Evolutionary conservation across 2,797 vertebrate genomes (phyloP), one percentile per base, ranked within the genome.

Genomic region (Acrossocheilus wenchowensis): DNA sequence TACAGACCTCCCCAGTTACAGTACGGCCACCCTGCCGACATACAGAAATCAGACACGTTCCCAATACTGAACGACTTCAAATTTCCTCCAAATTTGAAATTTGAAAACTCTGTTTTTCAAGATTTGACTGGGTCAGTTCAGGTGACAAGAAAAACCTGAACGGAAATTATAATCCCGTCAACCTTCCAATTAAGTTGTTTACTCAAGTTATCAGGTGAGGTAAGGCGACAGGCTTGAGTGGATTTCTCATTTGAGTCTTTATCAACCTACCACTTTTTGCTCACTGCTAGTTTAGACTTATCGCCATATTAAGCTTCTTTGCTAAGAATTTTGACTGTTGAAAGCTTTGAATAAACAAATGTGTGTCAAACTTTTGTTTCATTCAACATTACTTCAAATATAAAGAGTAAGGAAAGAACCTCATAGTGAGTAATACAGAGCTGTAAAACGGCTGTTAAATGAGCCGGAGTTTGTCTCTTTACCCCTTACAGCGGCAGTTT

Each of bases 311-410:
- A 84, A 50, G 80, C 45, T 81, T 45, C 80, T 69, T 52, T 81
- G 30, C 64, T 69, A 14, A 66, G 30, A 34, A 17, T 66, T 66
- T 17, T 66, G 30, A 66, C 30, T 17, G 26, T 34, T 9, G 15
- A 73, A 83, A 34, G 57, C 41, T 50, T 23, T n/a, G 26, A 75
- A 66, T 75, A 39, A 74, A n/a, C 45, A 45, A 75, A 34, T n/a
- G 57, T 36, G 34, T 36, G 34, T 43, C 43, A n/a, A 83, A 75
- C 82, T 64, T 34, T 62, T 23, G 52, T 30, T 83, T 14, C 30
- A 26, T 9, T 48, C 26, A 64, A 71, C 39, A 85, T 88, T 86
- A 72, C 69, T 87, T 87, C 89, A 62, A 41, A 26, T 62, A 79
- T n/a, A 64, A 39, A 23, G 39, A 30, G 54, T 43, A 9, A 39